These are phyloP conservation scores for Cosmia pyralina DNA, from an alignment of 2,888 invertebrate species.

Conservation along the genomic window DNA sequence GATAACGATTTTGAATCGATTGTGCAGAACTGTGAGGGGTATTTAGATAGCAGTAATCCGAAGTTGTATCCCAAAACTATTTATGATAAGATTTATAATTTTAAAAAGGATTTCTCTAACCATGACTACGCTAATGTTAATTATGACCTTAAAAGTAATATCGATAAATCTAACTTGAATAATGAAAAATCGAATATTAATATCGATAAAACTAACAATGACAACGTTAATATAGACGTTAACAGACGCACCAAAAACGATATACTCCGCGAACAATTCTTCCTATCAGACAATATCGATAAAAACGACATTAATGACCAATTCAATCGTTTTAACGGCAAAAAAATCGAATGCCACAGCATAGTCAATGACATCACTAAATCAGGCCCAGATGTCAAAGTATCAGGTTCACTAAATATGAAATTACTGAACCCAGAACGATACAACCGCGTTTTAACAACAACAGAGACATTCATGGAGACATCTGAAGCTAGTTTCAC, in stretches of 20 bases:
- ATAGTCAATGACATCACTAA: conserved; percentile 84
- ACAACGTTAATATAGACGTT: conserved; percentile 65
- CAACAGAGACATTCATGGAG: conserved; percentile 84
- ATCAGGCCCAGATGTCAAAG: conserved; percentile 82
- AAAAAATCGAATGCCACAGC: conserved; percentile 86
- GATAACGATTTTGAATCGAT: conserved; percentile 70
- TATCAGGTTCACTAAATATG: conserved; percentile 83
- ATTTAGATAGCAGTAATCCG: conserved; percentile 69
- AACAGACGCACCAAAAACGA: conserved; percentile 81
- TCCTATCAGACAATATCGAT: conserved; percentile 74
- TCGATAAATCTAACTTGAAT: conserved; percentile 55
- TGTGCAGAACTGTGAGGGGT: conserved; percentile 76
- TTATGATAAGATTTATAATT: conserved; percentile 83
- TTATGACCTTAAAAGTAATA: conserved; percentile 65
- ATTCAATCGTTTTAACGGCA: conserved; percentile 78
- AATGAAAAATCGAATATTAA: conserved; percentile 42
- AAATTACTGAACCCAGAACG: conserved; percentile 84
- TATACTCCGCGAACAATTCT: conserved; percentile 82
- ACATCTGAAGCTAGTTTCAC: conserved; percentile 84
- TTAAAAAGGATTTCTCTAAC: conserved; percentile 85
- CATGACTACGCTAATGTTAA: conserved; percentile 84
- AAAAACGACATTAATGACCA: conserved; percentile 82
- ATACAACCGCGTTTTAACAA: conserved; percentile 84
- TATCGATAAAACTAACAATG: conserved; percentile 53
- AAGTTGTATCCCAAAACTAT: conserved; percentile 81